Base-by-base conservation (phyloP, 1,140 invertebrate genomes). In the Formica selysi region DNA sequence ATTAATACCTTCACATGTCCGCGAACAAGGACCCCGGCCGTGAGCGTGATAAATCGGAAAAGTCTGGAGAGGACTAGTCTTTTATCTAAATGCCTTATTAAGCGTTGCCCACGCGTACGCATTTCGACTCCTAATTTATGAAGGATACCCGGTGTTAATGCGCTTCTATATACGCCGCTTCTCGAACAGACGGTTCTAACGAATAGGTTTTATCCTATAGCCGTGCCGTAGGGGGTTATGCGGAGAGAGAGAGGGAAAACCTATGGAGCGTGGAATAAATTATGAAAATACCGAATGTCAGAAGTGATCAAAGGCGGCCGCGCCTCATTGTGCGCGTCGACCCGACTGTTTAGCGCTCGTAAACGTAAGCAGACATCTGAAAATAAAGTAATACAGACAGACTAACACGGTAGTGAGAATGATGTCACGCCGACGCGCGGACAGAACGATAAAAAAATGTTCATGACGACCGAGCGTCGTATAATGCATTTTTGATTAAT, bases 241-340 rank as follows among this genome's bases (percentile, higher is more conserved):
- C 44, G 48, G 68, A 76, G 70, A 38, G 86, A 73, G 61, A 41
- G 61, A 51, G 48, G 48, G 59, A 61, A 65, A 48, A 19, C 22
- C 67, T 64, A 76, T 57, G 76, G 44, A 89, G 86, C 87, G 73
- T 90, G 85, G 92, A 93, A 93, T 93, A 93, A 93, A 93, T 93
- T 93, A 92, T 90, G 88, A 93, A 92, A 93, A 92, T 91, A 88
- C 90, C 88, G 79, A 92, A 91, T 93, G 91, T 91, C 92, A 91
- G 87, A 81, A 90, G 86, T 93, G 93, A 93, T 94, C 93, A 94
- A 94, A 94, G 93, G 87, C 22, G 68, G 59, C 89, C 93, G 92
- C 90, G 74, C 83, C 87, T 93, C 76, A 92, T 93, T 92, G 92
- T 93, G 85, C 83, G 32, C 48, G 68, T 86, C 85, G 41, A 51